Evolutionary conservation across 2,797 vertebrate genomes (phyloP).

Genomic region (Hoplostethus mediterraneus): DNA sequence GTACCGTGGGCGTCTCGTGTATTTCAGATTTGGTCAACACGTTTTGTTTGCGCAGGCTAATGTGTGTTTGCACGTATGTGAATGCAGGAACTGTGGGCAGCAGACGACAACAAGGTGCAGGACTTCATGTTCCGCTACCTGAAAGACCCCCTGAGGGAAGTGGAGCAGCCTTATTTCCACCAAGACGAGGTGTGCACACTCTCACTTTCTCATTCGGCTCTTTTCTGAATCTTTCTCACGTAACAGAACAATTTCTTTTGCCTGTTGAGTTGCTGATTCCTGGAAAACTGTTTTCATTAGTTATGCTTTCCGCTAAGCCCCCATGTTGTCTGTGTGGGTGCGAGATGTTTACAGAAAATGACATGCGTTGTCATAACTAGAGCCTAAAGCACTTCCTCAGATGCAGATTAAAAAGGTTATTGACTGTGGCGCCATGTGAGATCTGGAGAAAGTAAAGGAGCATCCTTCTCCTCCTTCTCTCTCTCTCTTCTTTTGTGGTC

Average conservation of each 20-base stretch:
- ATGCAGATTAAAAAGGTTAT: slow-evolving; percentile 61
- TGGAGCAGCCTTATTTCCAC: slow-evolving; percentile 94
- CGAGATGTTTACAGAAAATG: slow-evolving; percentile 43
- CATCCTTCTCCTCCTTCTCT: too few relatives aligned
- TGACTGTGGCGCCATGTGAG: slow-evolving; percentile 22
- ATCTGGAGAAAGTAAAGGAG: slow-evolving; percentile 42
- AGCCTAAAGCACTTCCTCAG: slow-evolving; percentile 52
- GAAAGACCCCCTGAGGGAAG: slow-evolving; percentile 95
- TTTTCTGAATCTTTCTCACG: slow-evolving; percentile 22
- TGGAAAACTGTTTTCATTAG: slow-evolving; percentile 18
- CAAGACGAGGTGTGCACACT: slow-evolving; percentile 89
- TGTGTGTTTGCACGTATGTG: slow-evolving; percentile 35
- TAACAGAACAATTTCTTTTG: slow-evolving; percentile 13
- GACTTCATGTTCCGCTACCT: slow-evolving; percentile 96
- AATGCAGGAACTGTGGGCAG: slow-evolving; percentile 92
- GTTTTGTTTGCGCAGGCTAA: slow-evolving; percentile 7
- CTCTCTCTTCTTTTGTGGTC: slow-evolving; percentile 53
- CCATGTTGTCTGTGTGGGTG: slow-evolving; percentile 38
- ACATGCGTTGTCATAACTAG: slow-evolving; percentile 29
- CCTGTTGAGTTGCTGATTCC: too few relatives aligned
- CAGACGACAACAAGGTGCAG: slow-evolving; percentile 90
- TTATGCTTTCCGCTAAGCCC: slow-evolving; percentile 39
- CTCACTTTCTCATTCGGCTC: background rate
- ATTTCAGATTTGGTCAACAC: background rate
- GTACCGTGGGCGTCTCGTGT: background rate